Evolutionary conservation across 2,888 invertebrate species (phyloP).

Genomic region (Alviniconcha strummeri): DNA sequence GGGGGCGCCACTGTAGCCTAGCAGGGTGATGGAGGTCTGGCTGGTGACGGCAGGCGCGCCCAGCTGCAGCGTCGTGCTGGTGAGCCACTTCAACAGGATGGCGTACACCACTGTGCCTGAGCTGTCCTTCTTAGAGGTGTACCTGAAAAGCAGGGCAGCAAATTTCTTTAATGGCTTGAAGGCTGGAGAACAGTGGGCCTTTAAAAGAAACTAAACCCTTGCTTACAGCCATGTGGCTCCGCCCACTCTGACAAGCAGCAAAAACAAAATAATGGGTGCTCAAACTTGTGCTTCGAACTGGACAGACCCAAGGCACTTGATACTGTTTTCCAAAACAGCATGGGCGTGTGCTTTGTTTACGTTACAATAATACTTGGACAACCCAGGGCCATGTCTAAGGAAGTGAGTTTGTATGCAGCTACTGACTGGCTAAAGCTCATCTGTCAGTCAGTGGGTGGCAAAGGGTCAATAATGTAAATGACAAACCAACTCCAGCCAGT

Average conservation of each 20-base stretch:
- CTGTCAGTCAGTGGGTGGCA: too few species aligned
- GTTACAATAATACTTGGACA: too few species aligned
- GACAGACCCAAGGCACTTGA: too few species aligned
- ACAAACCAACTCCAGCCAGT: too few species aligned
- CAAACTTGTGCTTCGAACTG: background rate
- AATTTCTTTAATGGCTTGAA: background rate
- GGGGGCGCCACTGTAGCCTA: conserved; percentile 73
- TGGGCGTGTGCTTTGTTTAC: too few species aligned
- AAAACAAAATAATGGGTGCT: background rate
- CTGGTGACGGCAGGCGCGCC: conserved; percentile 71
- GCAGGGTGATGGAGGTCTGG: conserved; percentile 73
- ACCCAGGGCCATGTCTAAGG: too few species aligned
- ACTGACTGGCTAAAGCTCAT: too few species aligned
- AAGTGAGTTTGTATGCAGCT: too few species aligned
- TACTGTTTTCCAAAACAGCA: too few species aligned
- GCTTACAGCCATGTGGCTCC: background rate
- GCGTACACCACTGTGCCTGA: conserved; percentile 79
- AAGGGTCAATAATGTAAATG: too few species aligned
- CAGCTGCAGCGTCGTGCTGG: conserved; percentile 76
- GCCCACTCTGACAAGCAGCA: background rate
- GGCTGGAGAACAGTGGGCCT: background rate
- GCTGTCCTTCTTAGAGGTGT: conserved; percentile 43
- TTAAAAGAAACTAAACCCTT: background rate
- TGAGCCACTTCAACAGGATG: conserved; percentile 83
- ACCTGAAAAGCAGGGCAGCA: conserved; percentile 39